Evolutionary conservation across 1,140 invertebrate genomes (phyloP).

Genomic region (Neodiprion lecontei): DNA sequence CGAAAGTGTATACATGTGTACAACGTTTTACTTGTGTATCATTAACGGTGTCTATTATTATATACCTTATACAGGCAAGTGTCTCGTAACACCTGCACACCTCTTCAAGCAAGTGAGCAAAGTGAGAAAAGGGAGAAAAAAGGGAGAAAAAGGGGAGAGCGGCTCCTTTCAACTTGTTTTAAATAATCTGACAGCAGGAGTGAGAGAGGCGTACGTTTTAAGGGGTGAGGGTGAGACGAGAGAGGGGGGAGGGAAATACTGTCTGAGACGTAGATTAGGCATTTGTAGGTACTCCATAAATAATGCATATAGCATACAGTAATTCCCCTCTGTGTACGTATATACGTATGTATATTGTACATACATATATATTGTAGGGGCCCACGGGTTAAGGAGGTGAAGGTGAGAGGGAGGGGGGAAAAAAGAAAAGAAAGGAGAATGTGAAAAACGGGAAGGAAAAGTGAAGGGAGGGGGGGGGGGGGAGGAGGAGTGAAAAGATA

Average conservation of each 20-base stretch:
- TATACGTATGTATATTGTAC: background rate
- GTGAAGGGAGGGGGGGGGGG: background rate
- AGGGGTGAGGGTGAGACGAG: background rate
- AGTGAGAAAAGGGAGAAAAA: too few species aligned
- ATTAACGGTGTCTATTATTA: too few species aligned
- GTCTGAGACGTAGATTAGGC: constrained; percentile 42
- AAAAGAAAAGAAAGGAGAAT: background rate
- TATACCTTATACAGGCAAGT: too few species aligned
- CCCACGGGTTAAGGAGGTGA: background rate
- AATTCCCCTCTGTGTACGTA: too few species aligned
- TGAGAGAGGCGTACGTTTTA: background rate
- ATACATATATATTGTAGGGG: too few species aligned
- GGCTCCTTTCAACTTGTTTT: constrained; percentile 33
- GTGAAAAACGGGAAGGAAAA: background rate
- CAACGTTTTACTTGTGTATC: too few species aligned
- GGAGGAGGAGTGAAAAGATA: background rate
- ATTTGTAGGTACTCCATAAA: constrained; percentile 41
- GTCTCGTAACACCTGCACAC: too few species aligned
- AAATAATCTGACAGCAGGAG: constrained; percentile 30
- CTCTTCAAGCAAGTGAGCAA: too few species aligned
- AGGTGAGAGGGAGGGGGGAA: background rate
- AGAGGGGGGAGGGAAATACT: constrained; percentile 23
- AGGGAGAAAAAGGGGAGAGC: too few species aligned
- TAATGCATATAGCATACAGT: constrained; percentile 27
- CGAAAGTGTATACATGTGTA: too few species aligned